Percentiles rank a stretch among this genome's conserved stretches.
Conservation (phyloP, 2,113 vertebrate genomes). For the Hippotragus niger region DNA sequence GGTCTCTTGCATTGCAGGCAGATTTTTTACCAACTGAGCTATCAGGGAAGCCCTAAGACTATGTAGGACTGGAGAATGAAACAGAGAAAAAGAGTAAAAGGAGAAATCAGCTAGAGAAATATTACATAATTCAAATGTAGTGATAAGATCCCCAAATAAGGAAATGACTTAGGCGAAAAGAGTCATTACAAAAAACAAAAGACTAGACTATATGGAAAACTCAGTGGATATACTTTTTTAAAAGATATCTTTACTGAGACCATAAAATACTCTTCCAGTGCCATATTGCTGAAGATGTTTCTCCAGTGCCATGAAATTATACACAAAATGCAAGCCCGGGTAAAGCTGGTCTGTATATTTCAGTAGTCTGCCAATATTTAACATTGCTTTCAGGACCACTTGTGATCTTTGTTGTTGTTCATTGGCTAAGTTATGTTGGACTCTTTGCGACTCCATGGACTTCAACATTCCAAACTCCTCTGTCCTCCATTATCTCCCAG, state of each 20-base stretch:
- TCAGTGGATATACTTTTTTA: not conserved
- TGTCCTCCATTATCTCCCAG: not conserved
- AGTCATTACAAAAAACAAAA: not conserved
- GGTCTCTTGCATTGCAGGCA: not conserved
- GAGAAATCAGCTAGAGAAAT: not conserved
- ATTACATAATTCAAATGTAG: not conserved
- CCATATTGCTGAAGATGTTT: not conserved
- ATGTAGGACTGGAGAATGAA: not conserved
- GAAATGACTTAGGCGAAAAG: not conserved
- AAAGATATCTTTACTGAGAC: not conserved
- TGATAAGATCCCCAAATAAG: not conserved
- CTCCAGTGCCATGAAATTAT: not conserved
- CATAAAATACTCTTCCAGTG: not conserved
- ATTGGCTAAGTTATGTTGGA: not conserved
- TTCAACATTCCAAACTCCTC: not conserved
- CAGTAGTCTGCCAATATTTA: not conserved
- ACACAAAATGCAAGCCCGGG: not conserved
- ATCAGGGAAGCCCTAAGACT: not conserved
- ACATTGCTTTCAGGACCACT: not conserved
- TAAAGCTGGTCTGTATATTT: not conserved
- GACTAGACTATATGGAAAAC: not conserved
- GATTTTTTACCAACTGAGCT: not conserved
- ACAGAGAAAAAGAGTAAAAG: not conserved
- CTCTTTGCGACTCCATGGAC: not conserved
- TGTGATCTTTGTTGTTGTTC: not conserved